Base-by-base conservation (phyloP, 2,888 invertebrate genomes). In the Scaeva pyrastri region DNA sequence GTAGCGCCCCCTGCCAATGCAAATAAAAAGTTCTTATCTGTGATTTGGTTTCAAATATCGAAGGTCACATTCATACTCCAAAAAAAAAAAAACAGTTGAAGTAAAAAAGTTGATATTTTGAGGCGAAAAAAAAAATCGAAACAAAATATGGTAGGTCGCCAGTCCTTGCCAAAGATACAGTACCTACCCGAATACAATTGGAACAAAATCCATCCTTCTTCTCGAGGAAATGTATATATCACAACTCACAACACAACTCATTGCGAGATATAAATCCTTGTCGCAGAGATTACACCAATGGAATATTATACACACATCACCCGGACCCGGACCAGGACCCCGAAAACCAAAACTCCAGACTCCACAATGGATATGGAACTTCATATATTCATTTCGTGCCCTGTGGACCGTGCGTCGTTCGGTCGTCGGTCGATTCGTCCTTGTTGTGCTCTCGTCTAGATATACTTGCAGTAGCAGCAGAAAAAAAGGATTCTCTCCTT, bases 271-370 rank as follows among this genome's bases (percentile, higher is more conserved):
- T 86, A 86, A 86, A 86, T 82, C 82, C 77, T 58, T 86, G 77
- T 77, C 86, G 77, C 86, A 77, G 21, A 77, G 82, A 86, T 86
- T 86, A 86, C 82, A 82, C 86, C 73, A 82, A 43, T 82, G 55
- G 77, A 81, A 77, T 55, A 72, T 75, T 66, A 76, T 73, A 80
- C 72, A 76, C 43, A 60, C 58, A 60, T 68, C 56, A 23, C 23
- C 45, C 23, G 36, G 45, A 50, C n/a, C n/a, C n/a, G n/a, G n/a
- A n/a, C n/a, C n/a, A n/a, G n/a, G n/a, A n/a, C n/a, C n/a, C n/a
- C n/a, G n/a, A n/a, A n/a, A n/a, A n/a, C 66, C 36, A 48, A 62
- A 23, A 10, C 21, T 31, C 31, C 31, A 31, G 12, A 8, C 21
- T 21, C 68, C 68, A 68, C 52, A 52, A 52, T 52, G 68, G 31